Percentiles rank a stretch among this genome's conserved stretches.
phyloP scores from a whole-genome alignment of 2,888 invertebrate genomes.

The Lamellibrachia columna region DNA sequence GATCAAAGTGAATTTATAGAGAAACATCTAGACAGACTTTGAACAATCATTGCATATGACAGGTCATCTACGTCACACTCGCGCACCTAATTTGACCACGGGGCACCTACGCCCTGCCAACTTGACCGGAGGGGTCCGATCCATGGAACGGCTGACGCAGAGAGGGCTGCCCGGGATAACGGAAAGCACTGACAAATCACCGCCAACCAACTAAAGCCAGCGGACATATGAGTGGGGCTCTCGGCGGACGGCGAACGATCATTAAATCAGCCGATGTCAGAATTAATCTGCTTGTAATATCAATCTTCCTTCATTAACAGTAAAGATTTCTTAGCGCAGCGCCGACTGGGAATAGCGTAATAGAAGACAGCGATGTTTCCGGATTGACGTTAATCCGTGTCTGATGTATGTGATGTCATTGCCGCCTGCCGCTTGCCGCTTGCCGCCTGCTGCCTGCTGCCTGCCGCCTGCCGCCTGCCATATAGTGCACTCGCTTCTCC shows the following conservation, averaged over 20 bases:
- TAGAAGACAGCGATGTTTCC: neutral
- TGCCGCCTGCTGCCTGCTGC: neutral
- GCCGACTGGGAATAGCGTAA: neutral
- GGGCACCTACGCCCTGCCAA: neutral
- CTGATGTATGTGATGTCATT: neutral
- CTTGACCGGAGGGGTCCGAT: neutral
- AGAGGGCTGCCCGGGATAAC: neutral
- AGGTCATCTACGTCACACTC: neutral
- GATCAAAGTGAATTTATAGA: neutral
- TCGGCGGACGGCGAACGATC: neutral
- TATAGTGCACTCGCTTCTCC: neutral
- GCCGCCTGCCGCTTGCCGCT: neutral
- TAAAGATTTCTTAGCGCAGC: neutral
- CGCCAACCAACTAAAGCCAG: neutral
- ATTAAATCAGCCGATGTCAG: slow-evolving; percentile 16
- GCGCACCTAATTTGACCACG: neutral
- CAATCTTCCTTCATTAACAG: neutral
- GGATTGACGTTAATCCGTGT: neutral
- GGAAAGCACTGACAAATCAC: neutral
- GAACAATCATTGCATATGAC: neutral
- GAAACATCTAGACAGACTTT: neutral
- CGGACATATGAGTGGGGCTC: neutral
- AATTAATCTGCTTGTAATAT: slow-evolving; percentile 16
- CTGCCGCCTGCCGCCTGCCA: too few relatives aligned
- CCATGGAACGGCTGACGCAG: neutral